phyloP scores from a whole-genome alignment of 2,797 vertebrate species.

The Coregonus suidteri region DNA sequence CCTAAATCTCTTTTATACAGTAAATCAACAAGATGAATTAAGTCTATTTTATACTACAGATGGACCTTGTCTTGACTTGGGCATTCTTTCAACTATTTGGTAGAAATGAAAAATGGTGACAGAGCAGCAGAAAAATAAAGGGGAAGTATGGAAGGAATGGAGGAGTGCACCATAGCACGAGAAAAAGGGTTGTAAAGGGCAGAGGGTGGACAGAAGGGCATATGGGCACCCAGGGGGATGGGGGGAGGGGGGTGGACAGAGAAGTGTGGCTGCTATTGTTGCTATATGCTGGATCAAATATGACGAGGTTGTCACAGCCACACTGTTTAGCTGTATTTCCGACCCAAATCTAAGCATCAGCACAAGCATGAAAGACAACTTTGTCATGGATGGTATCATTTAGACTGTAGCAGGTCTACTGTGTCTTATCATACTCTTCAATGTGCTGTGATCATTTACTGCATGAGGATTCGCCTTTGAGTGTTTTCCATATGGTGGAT shows the following conservation, averaged over 20 bases:
- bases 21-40: neutral
- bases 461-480: neutral
- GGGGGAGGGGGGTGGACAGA: constrained; percentile 36
- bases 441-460: neutral
- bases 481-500: constrained; percentile 14
- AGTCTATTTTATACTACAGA: constrained; percentile 23
- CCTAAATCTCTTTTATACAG: neutral
- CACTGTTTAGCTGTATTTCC: constrained; percentile 44
- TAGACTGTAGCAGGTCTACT: neutral
- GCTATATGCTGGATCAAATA: neutral
- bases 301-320: neutral
- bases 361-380: constrained; percentile 54
- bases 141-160: neutral
- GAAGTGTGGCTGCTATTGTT: neutral
- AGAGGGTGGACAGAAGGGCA: constrained; percentile 35
- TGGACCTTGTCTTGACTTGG: constrained; percentile 15
- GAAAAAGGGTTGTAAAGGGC: constrained; percentile 1
- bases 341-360: constrained; percentile 51
- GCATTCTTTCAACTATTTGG: constrained; percentile 24
- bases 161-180: neutral
- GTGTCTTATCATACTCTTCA: neutral
- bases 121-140: neutral
- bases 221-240: constrained; percentile 49
- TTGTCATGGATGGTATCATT: constrained; percentile 49
- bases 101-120: constrained; percentile 25